Evolutionary conservation across 2,797 vertebrate genomes (phyloP), one percentile per base, ranked within the genome.

Genomic region (Pempheris klunzingeri): DNA sequence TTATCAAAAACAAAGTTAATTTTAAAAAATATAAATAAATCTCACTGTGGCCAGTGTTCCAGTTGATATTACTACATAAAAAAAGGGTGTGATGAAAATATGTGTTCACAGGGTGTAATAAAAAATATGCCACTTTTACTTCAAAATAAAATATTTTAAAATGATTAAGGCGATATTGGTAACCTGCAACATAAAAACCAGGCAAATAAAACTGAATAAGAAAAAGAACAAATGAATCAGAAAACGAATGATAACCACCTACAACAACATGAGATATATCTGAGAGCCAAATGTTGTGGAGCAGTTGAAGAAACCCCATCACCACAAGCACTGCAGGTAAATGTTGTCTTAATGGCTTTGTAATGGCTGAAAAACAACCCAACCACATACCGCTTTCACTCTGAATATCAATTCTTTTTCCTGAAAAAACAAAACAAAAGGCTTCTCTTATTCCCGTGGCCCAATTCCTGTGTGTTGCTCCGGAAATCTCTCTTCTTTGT

Each of bases 121-220:
- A 92, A 94, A 94, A 92, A 90, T 90, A 92, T 87, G 91, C 94
- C 94, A 94, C 92, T 94, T 96, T 95, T 93, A 93, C 93, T 93
- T 87, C 71, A 96, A 97, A 94, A 95, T 77, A 85, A 92, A 92
- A 87, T 87, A 93, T 94, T 95, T 76, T 86, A 92, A 92, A 95
- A 96, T 93, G 92, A 95, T 97, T 99, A 98, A 98, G 97, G 97
- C 96, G 81, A 92, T 95, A 94, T 90, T 95, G 90, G 87, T 91
- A 86, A 88, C 76, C 86, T 90, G 93, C 82, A 96, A 96, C 94
- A 88, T 93, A 96, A 94, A 95, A 92, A 85, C 85, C 60, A 87
- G 85, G 84, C 72, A 88, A 86, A 81, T 61, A 64, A 89, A 93
- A 87, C 44, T 73, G 92, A 89, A 82, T 68, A 13, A 43, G 5